Evolutionary conservation across 2,888 invertebrate species (phyloP), one percentile per base, ranked within the genome.

Genomic region (Patella pellucida): DNA sequence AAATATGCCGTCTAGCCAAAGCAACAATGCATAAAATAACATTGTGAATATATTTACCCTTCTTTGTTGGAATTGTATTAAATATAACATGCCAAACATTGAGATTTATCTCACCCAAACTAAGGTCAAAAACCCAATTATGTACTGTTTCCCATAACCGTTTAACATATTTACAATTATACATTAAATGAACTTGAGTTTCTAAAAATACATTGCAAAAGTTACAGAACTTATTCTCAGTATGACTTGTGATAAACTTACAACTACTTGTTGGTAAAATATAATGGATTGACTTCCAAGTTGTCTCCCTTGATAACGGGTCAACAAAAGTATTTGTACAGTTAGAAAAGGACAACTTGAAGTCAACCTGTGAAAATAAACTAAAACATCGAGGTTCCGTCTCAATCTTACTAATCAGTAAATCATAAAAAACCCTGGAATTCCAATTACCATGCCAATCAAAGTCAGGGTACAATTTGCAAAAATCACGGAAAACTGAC

Each of bases 31-130:
- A 62, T 62, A 62, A 62, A 62, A 62, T 62, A 11, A 62, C 56
- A 56, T 19, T 19, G 16, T 62, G 62, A 5, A 62, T 62, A 62
- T 62, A 62, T 62, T 62, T 62, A 11, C 62, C 62, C 19, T 62
- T 62, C 9, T 19, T 19, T 62, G n/a, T 19, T 62, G 62, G 62
- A 62, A 62, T 62, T 19, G 62, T 62, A 19, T 62, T 62, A 62
- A 62, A 62, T 14, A 62, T 62, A 62, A 62, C 62, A 62, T 62
- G 62, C 62, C 62, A 62, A 62, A 62, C 62, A 62, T 62, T 62
- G 62, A 62, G 62, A 62, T 62, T 23, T 62, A 62, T 62, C 62
- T 62, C 19, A 12, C 62, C 23, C 11, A 62, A 15, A 62, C 62
- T 62, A 23, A 62, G 62, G 62, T 62, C 62, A 62, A 62, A 62